Percentiles rank a stretch among this genome's conserved stretches.
Conservation (phyloP, 2,888 invertebrate species). For the Diarsia mendica region DNA sequence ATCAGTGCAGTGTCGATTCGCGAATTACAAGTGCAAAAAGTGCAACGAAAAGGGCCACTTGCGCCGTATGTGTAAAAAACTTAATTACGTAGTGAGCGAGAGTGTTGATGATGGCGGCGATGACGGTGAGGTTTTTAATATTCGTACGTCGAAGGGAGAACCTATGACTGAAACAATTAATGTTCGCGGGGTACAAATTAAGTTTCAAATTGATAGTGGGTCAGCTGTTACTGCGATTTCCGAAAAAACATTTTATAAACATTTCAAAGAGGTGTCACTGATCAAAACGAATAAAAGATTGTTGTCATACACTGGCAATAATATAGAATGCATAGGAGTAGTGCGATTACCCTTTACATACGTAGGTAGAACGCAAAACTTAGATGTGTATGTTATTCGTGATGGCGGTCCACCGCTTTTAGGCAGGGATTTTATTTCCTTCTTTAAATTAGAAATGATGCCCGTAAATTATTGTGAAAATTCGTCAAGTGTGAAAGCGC, state of each 20-base stretch:
- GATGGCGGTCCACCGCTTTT: too few species aligned
- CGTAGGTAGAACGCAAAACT: background rate
- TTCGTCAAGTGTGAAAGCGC: too few species aligned
- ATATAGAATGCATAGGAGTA: background rate
- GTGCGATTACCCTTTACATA: background rate
- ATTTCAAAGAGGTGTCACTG: background rate
- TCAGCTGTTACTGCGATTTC: background rate
- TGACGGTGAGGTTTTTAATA: background rate
- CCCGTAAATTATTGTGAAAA: too few species aligned
- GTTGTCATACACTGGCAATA: background rate
- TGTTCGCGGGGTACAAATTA: background rate
- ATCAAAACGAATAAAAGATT: background rate
- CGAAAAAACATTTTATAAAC: background rate
- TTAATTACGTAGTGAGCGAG: background rate
- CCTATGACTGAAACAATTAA: background rate
- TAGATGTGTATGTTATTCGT: too few species aligned
- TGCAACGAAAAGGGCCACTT: background rate
- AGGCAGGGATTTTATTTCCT: too few species aligned
- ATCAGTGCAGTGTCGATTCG: too few species aligned
- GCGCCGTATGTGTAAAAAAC: background rate
- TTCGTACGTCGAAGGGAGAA: background rate
- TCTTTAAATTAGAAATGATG: too few species aligned
- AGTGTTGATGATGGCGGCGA: background rate
- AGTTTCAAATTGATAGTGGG: background rate
- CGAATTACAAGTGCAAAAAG: background rate